phyloP scores from a whole-genome alignment of 2,888 invertebrate species.

The Bhutanitis thaidina region DNA sequence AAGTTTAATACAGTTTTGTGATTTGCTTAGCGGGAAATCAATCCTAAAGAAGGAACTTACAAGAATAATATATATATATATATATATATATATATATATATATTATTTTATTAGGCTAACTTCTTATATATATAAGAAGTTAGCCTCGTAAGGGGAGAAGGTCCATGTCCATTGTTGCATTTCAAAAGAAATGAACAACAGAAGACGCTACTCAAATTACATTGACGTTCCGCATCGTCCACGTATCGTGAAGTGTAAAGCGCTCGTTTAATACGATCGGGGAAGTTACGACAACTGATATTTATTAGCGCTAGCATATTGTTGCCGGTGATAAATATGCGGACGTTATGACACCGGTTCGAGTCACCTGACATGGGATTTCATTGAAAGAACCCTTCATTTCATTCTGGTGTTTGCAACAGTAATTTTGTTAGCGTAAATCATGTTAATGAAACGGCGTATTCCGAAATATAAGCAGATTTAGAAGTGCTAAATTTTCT shows the following conservation, averaged over 20 bases:
- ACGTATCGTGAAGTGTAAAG: conserved; percentile 8
- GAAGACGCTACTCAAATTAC: too few relatives aligned
- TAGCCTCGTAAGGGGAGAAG: too few relatives aligned
- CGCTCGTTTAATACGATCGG: conserved; percentile 23
- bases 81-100: too few relatives aligned
- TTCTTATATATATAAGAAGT: too few relatives aligned
- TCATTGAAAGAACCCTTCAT: conserved; percentile 1
- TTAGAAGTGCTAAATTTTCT: too few relatives aligned
- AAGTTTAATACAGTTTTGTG: too few relatives aligned
- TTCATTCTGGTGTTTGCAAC: neutral
- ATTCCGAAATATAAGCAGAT: neutral
- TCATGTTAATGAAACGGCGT: neutral
- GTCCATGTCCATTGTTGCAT: too few relatives aligned
- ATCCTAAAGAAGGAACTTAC: too few relatives aligned
- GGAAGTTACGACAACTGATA: conserved; percentile 57
- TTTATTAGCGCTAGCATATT: conserved; percentile 63
- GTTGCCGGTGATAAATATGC: conserved; percentile 60
- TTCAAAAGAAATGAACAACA: too few relatives aligned
- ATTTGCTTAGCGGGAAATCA: too few relatives aligned
- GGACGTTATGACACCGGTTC: conserved; percentile 47
- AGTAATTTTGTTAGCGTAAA: neutral
- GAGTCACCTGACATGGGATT: conserved; percentile 33
- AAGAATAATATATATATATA: too few relatives aligned
- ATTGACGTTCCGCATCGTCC: neutral
- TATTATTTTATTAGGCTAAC: too few relatives aligned